Percentiles rank a stretch among this genome's conserved stretches.
These are phyloP conservation scores for Characodon lateralis DNA, from an alignment of 2,797 vertebrate species.

Conservation along the genomic window DNA sequence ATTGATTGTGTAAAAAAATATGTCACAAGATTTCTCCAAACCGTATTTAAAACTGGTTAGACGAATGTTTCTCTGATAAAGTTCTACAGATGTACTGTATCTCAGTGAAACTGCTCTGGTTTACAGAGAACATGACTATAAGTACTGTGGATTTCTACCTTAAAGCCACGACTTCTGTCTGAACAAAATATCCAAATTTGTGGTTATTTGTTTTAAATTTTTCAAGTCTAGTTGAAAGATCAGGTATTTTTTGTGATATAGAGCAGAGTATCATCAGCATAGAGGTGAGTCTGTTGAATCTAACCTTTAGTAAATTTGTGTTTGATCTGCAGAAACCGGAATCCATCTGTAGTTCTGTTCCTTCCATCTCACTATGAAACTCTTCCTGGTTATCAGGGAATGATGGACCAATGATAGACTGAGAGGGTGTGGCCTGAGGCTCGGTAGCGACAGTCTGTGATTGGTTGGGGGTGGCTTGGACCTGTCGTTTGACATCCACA, in stretches of 20 bases:
- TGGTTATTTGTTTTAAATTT: not conserved
- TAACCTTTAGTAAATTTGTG: conserved; percentile 46
- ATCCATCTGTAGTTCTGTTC: not conserved
- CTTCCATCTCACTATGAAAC: conserved; percentile 42
- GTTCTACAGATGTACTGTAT: not conserved
- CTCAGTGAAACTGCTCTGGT: not conserved
- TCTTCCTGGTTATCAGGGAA: conserved; percentile 61
- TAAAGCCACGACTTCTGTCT: not conserved
- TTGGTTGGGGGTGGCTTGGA: conserved; percentile 52
- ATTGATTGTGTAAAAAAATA: not conserved
- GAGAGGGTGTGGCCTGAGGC: conserved; percentile 40
- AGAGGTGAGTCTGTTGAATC: not conserved
- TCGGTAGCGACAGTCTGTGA: conserved; percentile 29
- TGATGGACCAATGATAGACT: conserved; percentile 16
- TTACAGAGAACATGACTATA: not conserved
- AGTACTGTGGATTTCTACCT: not conserved
- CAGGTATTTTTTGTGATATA: not conserved
- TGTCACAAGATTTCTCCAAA: not conserved
- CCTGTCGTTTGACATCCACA: conserved; percentile 36
- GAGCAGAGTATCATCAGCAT: not conserved
- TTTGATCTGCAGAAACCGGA: not conserved
- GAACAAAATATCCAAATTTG: not conserved
- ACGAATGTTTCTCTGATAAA: not conserved
- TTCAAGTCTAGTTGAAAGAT: not conserved
- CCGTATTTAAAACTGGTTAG: not conserved